Evolutionary conservation across 2,113 vertebrate genomes (phyloP).

Genomic region (Puntigrus tetrazona): DNA sequence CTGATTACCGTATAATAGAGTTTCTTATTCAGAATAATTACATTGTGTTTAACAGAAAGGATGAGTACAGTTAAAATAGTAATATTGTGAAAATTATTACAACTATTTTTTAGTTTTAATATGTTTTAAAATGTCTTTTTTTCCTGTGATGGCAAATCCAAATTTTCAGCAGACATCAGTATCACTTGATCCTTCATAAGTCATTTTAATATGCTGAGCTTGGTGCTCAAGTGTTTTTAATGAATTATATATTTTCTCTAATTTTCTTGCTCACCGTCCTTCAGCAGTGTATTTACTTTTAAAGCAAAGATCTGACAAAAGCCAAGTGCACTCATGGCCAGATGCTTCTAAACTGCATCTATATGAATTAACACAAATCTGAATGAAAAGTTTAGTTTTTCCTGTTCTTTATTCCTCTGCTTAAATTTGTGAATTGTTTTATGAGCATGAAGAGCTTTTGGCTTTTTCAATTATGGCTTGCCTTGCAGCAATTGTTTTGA

Average conservation of each 20-base stretch:
- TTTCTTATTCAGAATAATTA: not conserved
- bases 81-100: not conserved
- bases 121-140: no score
- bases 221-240: no score
- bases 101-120: no score
- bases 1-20: not conserved
- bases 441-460: not conserved
- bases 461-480: conserved; percentile 16
- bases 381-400: not conserved
- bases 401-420: not conserved
- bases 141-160: no score
- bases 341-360: not conserved
- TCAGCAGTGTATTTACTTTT: not conserved
- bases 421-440: not conserved
- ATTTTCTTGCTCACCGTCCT: not conserved
- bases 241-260: no score
- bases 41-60: not conserved
- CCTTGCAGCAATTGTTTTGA: not conserved
- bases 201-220: no score
- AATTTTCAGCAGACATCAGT: not conserved
- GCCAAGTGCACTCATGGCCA: not conserved
- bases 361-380: not conserved
- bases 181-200: no score
- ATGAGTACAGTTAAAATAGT: not conserved
- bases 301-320: no score